Evolutionary conservation across 1,140 invertebrate genomes (phyloP).

Genomic region (Luehdorfia chinensis): DNA sequence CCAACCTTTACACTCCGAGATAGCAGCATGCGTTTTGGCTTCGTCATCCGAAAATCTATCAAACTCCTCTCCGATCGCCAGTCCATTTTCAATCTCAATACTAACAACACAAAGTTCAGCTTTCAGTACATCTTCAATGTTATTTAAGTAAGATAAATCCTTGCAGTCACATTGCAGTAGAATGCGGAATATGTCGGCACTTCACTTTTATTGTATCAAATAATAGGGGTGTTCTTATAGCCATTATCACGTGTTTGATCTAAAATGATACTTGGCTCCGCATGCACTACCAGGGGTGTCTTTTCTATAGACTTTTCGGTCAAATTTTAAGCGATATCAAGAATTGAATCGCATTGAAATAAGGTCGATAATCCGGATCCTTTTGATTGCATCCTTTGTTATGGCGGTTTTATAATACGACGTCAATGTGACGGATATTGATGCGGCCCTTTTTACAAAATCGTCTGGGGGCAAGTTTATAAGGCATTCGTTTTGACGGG

Average conservation of each 20-base stretch:
- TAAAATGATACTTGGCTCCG: conserved; percentile 72
- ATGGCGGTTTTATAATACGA: conserved; percentile 27
- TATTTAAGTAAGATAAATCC: conserved; percentile 44
- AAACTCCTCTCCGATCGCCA: conserved; percentile 26
- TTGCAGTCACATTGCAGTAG: conserved; percentile 56
- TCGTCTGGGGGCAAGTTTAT: neutral
- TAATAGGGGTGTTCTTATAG: conserved; percentile 75
- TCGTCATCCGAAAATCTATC: conserved; percentile 54
- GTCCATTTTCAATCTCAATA: conserved; percentile 25
- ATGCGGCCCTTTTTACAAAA: conserved; percentile 8
- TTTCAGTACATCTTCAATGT: conserved; percentile 20
- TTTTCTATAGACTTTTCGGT: conserved; percentile 37
- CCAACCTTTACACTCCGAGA: conserved; percentile 58
- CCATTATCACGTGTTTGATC: conserved; percentile 76
- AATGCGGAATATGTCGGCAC: conserved; percentile 75
- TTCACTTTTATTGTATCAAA: conserved; percentile 77
- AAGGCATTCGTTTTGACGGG: no score
- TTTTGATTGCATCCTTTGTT: conserved; percentile 36
- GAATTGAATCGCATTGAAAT: conserved; percentile 43
- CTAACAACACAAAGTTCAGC: conserved; percentile 22
- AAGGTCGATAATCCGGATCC: conserved; percentile 31
- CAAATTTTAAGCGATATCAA: conserved; percentile 41
- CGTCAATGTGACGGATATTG: conserved; percentile 23
- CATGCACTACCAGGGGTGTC: conserved; percentile 48
- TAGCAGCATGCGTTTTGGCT: conserved; percentile 35